Base-by-base conservation (phyloP, 2,888 invertebrate genomes). In the Epistrophella euchroma region DNA sequence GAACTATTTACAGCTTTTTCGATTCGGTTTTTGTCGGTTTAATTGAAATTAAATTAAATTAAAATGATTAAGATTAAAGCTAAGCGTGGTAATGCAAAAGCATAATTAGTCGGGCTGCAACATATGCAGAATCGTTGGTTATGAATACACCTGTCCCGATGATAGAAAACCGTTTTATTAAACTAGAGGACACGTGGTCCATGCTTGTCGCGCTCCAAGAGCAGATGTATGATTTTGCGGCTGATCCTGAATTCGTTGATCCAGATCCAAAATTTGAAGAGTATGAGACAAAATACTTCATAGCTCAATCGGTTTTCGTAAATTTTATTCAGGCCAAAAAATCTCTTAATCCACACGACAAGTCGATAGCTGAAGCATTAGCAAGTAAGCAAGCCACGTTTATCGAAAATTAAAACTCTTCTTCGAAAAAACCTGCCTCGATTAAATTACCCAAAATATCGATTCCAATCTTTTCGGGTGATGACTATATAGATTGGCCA, bases 401-500 rank as follows among this genome's bases (percentile, higher is more conserved):
- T 28, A 58, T 71, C 2, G 15, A 77, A n/a, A 28, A 25, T 7
- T 17, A 55, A 15, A 62, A 55, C n/a, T n/a, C n/a, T 22, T 13
- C 32, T 15, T 15, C 32, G 4, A n/a, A 13, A 10, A 19, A 0
- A 35, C 32, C 17, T 9, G 1, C 50, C 2, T 28, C 66, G 4
- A 70, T 73, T 5, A n/a, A 11, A 2, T 35, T 72, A 9, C 62
- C 71, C 10, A 50, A 72, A 55, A 52, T 72, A 22, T 47, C 50
- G 4, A 55, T 78, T 37, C 52, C 78, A 43, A n/a, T 50, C 11
- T 78, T 78, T 62, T 60, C 71, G 7, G 78, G 62, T 15, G 43
- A 37, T n/a, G 58, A 60, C 40, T 62, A 60, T 62, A 70, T 72
- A 15, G 62, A 78, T 62, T 79, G 66, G 73, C 43, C 68, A 32